These are phyloP conservation scores for Patella caerulea DNA, from an alignment of 2,888 invertebrate species.

Conservation along the genomic window DNA sequence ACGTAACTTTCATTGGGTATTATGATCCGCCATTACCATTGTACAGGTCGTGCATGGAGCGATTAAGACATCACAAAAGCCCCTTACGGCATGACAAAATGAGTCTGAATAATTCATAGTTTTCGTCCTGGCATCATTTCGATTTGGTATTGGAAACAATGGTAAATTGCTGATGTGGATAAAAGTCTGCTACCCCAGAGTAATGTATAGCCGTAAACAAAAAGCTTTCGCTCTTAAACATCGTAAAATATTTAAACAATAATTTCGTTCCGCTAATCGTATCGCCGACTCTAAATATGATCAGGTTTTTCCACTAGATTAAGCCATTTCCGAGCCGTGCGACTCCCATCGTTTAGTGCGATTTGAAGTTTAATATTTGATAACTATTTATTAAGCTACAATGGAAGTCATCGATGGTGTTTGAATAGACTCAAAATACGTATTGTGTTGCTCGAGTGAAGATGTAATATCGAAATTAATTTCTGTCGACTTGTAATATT, in stretches of 20 bases:
- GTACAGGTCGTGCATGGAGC: not conserved
- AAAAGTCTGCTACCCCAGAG: conserved; percentile 10
- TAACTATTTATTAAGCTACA: conserved; percentile 9
- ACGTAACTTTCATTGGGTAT: conserved; percentile 3
- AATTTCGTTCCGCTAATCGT: conserved; percentile 9
- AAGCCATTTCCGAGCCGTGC: conserved; percentile 4
- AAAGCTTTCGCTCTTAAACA: conserved; percentile 6
- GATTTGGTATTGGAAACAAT: conserved; percentile 1
- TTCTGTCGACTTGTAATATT: not conserved
- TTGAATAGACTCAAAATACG: not conserved
- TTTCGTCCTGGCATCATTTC: conserved; percentile 5
- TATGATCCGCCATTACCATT: not conserved
- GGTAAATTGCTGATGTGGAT: conserved; percentile 9
- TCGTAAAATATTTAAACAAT: conserved; percentile 12
- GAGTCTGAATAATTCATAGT: conserved; percentile 1
- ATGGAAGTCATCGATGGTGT: not conserved
- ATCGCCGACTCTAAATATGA: conserved; percentile 7
- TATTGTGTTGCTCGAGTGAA: not conserved
- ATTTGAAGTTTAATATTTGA: conserved; percentile 7
- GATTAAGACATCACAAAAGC: conserved; percentile 9
- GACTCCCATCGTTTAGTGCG: conserved; percentile 7
- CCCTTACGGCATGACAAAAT: conserved; percentile 11
- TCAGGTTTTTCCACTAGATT: conserved; percentile 12
- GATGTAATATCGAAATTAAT: conserved; percentile 12
- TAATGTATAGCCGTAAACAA: conserved; percentile 9